These are phyloP conservation scores for Dryomyza anilis DNA, from an alignment of 2,888 invertebrate genomes.

Conservation along the genomic window DNA sequence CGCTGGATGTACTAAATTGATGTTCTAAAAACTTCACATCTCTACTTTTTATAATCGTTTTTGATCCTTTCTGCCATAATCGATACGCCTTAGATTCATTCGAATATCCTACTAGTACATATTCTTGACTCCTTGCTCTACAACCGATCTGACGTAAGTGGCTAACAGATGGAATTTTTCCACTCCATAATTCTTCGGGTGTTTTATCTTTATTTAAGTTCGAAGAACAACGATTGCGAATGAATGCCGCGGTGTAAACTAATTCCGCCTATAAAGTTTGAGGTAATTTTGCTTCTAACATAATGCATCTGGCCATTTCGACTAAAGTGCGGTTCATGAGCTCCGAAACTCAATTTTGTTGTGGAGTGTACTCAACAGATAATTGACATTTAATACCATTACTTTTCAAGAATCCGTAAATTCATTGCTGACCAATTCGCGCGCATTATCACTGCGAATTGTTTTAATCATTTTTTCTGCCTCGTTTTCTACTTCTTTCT, in stretches of 20 bases:
- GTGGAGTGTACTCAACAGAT: neutral
- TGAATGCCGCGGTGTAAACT: slow-evolving; percentile 3
- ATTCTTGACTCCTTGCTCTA: slow-evolving; percentile 18
- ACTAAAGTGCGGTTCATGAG: neutral
- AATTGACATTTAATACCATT: slow-evolving; percentile 18
- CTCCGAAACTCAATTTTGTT: neutral
- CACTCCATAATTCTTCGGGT: slow-evolving; percentile 22
- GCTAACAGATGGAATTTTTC: neutral
- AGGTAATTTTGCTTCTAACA: neutral
- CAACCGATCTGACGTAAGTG: slow-evolving; percentile 26
- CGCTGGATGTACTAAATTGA: neutral
- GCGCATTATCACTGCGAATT: no score
- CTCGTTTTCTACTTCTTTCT: no score
- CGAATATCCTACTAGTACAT: slow-evolving; percentile 22
- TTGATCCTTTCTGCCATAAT: slow-evolving; percentile 22
- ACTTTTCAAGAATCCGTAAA: slow-evolving; percentile 7
- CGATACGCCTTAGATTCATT: slow-evolving; percentile 30
- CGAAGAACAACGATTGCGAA: slow-evolving; percentile 20
- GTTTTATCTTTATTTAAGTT: slow-evolving; percentile 20
- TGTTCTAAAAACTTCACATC: slow-evolving; percentile 19
- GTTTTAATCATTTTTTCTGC: no score
- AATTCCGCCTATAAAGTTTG: neutral
- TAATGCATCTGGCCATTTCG: neutral
- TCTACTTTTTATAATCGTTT: slow-evolving; percentile 16
- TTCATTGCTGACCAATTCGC: neutral